These are phyloP conservation scores for Frankliniella intonsa DNA, from an alignment of 2,888 invertebrate genomes.

Conservation along the genomic window DNA sequence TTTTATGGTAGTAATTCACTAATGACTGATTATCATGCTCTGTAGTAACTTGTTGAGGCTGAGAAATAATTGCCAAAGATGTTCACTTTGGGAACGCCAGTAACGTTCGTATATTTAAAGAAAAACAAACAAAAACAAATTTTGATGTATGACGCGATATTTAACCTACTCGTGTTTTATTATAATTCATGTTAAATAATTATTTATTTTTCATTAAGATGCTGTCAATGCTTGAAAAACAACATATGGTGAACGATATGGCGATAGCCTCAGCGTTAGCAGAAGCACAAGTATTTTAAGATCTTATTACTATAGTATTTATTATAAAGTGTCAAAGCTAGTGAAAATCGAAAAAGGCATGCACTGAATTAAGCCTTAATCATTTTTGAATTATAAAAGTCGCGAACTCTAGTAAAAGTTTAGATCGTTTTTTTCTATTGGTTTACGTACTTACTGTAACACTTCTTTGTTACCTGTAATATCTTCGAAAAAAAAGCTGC, in stretches of 20 bases:
- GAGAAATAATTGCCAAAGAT: background rate
- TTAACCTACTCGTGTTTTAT: background rate
- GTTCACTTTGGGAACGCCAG: background rate
- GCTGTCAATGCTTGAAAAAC: background rate
- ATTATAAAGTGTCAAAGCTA: background rate
- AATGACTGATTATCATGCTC: background rate
- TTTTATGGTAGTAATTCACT: background rate
- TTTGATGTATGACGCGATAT: too few relatives aligned
- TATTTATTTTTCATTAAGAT: background rate
- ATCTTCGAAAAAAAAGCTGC: background rate
- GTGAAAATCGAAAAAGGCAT: background rate
- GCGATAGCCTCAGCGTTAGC: background rate
- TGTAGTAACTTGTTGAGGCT: background rate
- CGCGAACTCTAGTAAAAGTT: background rate
- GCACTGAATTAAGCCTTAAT: background rate
- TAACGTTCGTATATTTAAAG: background rate
- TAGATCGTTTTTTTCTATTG: background rate
- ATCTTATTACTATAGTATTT: slow-evolving; percentile 13
- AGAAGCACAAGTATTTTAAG: background rate
- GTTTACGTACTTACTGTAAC: background rate
- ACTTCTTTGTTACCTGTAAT: background rate
- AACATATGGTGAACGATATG: background rate
- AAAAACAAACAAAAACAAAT: too few relatives aligned
- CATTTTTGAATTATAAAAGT: background rate
- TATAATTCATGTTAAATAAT: background rate